Evolutionary conservation across 1,140 invertebrate genomes (phyloP), one percentile per base, ranked within the genome.

Genomic region (Pentalonia nigronervosa): DNA sequence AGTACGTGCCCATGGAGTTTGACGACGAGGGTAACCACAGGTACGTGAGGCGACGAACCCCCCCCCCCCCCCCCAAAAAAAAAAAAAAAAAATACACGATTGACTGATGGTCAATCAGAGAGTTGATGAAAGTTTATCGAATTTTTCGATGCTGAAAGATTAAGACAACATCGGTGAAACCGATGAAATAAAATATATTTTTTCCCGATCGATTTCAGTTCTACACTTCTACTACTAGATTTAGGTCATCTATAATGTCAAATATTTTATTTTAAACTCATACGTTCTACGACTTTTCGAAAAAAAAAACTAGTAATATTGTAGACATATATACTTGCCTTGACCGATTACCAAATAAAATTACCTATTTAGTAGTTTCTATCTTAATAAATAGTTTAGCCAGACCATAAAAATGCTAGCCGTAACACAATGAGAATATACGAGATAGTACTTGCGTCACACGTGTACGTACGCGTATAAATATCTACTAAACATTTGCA

Each of bases 1-100:
- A 94, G 56, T 94, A 93, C 47, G 93, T 94, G 41, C 93, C 93
- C 3, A 94, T 94, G 94, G 93, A 93, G 34, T 48, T 93, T 0
- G 91, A 94, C 48, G 60, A 94, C 21, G 25, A 93, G 3, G 94
- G 94, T 14, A 94, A 94, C 11, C 90, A 90, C 41, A 94, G 87
- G 93, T 90, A 67, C 34, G 8, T 23, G 30, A 0, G 25, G 23
- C 23, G 83, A 30, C 41, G 41, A 8, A 0, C 41, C 41, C 41
- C 41, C 41, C 41, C n/a, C n/a, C n/a, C n/a, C n/a, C n/a, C n/a
- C n/a, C n/a, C n/a, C n/a, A n/a, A n/a, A n/a, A n/a, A n/a, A n/a
- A n/a, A n/a, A n/a, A 47, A 41, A 30, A n/a, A 67, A 30, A 67
- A 67, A 4, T 3, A 14, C 4, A n/a, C 6, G 56, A 30, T n/a